Evolutionary conservation across 2,888 invertebrate species (phyloP).

Genomic region (Acanthosepion pharaonis): DNA sequence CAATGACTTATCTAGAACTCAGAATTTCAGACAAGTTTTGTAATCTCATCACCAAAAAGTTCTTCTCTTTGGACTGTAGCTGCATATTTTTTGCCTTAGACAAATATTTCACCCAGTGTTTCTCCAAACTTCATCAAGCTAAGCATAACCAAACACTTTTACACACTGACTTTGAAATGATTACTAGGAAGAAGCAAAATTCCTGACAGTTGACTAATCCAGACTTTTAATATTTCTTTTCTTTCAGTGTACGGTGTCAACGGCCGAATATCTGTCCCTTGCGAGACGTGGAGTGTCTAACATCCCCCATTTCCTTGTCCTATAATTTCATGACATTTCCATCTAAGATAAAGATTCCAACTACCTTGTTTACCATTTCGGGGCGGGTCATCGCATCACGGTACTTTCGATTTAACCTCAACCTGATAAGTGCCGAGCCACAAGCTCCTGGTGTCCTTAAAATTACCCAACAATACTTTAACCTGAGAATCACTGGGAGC

Average conservation of each 20-base stretch:
- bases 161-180: not conserved
- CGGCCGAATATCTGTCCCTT: slow-evolving; percentile 83
- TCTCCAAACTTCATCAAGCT: not conserved
- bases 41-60: not conserved
- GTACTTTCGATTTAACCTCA: slow-evolving; percentile 84
- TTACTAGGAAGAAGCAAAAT: not conserved
- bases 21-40: no score
- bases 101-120: not conserved
- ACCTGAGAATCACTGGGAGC: slow-evolving; percentile 70
- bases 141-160: not conserved
- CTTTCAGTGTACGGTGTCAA: slow-evolving; percentile 81
- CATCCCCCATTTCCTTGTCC: slow-evolving; percentile 88
- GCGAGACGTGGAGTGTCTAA: slow-evolving; percentile 84
- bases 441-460: slow-evolving; percentile 73
- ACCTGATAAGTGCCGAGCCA: slow-evolving; percentile 79
- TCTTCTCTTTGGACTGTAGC: not conserved
- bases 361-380: slow-evolving; percentile 89
- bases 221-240: slow-evolving; percentile 35
- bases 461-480: slow-evolving; percentile 73
- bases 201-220: not conserved
- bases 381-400: slow-evolving; percentile 85
- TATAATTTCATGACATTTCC: slow-evolving; percentile 95
- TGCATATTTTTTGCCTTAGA: not conserved
- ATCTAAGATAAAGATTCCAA: slow-evolving; percentile 77
- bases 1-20: no score